Evolutionary conservation across 2,797 vertebrate genomes (phyloP), one percentile per base, ranked within the genome.

Genomic region (Varecia variegata): DNA sequence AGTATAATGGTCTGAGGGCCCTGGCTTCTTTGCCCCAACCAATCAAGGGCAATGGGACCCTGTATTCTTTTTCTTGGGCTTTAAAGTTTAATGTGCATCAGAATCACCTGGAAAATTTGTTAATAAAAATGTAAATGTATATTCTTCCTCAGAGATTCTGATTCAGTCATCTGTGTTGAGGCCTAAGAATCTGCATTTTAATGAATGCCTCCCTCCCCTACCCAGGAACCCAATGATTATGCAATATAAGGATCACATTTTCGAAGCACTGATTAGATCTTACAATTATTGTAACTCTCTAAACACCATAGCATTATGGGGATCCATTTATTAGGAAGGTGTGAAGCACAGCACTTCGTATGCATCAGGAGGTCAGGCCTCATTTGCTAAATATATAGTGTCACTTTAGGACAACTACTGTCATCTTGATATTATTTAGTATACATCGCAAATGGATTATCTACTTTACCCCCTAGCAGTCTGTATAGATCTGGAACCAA

Each of bases 381-480:
- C 45, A 43, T 88, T 95, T 85, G 6, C 20, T 83, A 89, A 87
- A 17, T 30, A 79, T 9, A 50, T 27, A 70, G 18, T 21, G 92
- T 62, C 20, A 35, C 23, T 79, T 83, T 76, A 40, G 86, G 71
- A 94, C 68, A 38, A 86, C 85, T 68, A 67, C 13, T 89, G 7
- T 62, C 81, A 87, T 87, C 38, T 84, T 95, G 54, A 56, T 54
- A 74, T 20, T 96, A 67, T 54, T 97, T 86, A 77, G 76, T 68
- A 58, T 45, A 68, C 17, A 14, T 35, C 84, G 27, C 62, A 94
- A 70, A 90, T 15, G 81, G 30, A 27, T 67, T 91, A 43, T 87
- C 83, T 77, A 70, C n/a, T 95, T 47, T 89, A 9, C 40, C n/a
- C 35, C 7, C 60, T 56, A 71, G 56, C 58, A 82, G 35, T 86